Base-by-base conservation (phyloP, 2,797 vertebrate genomes). In the Anas georgica region DNA sequence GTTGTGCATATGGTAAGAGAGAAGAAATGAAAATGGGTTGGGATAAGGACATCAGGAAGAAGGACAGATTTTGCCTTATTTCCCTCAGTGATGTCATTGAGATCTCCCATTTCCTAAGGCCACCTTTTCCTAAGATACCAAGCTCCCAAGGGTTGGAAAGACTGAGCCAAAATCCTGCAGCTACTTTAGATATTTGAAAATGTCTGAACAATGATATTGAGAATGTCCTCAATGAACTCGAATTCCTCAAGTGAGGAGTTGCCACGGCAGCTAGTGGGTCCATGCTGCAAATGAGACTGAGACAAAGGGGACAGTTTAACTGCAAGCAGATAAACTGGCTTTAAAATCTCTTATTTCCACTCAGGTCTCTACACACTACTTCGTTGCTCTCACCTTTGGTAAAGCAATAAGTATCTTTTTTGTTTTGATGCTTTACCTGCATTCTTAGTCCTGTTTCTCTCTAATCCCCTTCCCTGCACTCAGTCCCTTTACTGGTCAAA, bases 221-320 rank as follows among this genome's bases (percentile, higher is more conserved):
- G 63, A 84, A 67, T n/a, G 63, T 33, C 66, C 79, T 75, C 58
- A 90, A 90, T 74, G 73, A 91, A 88, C 77, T 86, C 77, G 39
- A 92, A 95, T 93, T 94, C 74, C 79, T 96, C 56, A 73, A 94
- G 55, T 46, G 66, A 20, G 87, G 73, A 91, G 92, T 84, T 95
- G 66, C 86, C 90, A 96, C 82, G 83, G 92, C 48, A 95, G 93
- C 90, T 88, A 17, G 83, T 4, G 43, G n/a, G 67, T 48, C 59
- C 72, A 63, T 84, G 85, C 73, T 8, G 9, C 91, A 78, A 78
- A 95, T 64, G 76, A 91, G 39, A 89, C 66, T 78, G 91, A 76
- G 59, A 91, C 76, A 95, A 95, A 94, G 74, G 48, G 75, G 78
- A 79, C 1, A 3, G 78, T 64, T 83, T 87, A 85, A 91, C 41